Evolutionary conservation across 2,113 vertebrate genomes (phyloP).

Genomic region (Chaetops frenatus): DNA sequence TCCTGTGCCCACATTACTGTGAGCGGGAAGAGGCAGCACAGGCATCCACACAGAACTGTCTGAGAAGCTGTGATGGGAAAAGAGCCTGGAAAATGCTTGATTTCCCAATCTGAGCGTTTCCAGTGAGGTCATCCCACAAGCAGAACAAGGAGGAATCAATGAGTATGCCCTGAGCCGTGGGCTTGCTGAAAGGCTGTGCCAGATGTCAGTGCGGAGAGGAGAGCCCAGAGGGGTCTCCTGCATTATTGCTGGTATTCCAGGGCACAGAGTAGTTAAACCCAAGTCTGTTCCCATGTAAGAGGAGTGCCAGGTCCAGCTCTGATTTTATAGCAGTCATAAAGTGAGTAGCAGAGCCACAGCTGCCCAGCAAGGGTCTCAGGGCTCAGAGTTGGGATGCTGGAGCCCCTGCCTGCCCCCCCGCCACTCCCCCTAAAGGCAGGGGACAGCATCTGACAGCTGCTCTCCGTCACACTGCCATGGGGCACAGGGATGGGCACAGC

Average conservation of each 20-base stretch:
- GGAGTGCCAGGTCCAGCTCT: background rate
- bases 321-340: background rate
- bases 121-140: background rate
- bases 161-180: rapidly evolving
- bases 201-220: background rate
- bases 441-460: background rate
- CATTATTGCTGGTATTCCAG: background rate
- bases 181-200: rapidly evolving
- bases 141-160: background rate
- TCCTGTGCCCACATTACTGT: rapidly evolving
- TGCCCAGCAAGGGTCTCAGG: background rate
- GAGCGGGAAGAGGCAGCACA: background rate
- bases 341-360: rapidly evolving
- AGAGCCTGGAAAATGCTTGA: background rate
- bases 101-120: background rate
- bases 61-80: background rate
- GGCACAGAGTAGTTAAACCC: background rate
- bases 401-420: rapidly evolving
- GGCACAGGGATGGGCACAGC: background rate
- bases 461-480: background rate
- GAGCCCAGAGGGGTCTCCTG: rapidly evolving
- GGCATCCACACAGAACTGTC: rapidly evolving
- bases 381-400: background rate
- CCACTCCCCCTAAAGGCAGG: background rate
- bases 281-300: background rate